Evolutionary conservation across 2,888 invertebrate species (phyloP).

Genomic region (Chymomyza procnemis): DNA sequence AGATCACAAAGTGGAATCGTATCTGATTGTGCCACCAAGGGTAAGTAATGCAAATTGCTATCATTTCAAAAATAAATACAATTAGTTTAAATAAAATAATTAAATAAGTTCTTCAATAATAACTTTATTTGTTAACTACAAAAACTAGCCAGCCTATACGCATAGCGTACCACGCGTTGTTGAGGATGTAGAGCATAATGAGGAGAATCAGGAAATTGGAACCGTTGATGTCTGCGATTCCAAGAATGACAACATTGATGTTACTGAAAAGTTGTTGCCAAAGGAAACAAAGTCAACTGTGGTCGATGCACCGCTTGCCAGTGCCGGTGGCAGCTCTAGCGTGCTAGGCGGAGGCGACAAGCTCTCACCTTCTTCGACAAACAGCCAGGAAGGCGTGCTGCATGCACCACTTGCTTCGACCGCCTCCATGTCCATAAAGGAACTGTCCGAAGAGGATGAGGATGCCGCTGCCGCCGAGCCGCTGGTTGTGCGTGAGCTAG

Average conservation of each 20-base stretch:
- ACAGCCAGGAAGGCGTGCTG: conserved; percentile 62
- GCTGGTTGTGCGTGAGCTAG: conserved; percentile 40
- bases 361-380: conserved; percentile 57
- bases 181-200: conserved; percentile 60
- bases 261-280: conserved; percentile 63
- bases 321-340: conserved; percentile 2
- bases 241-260: conserved; percentile 51
- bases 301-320: neutral
- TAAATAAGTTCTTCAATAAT: too few species aligned
- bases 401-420: conserved; percentile 59
- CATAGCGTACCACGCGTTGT: conserved; percentile 73
- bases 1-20: conserved; percentile 93
- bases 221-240: conserved; percentile 25
- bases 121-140: too few species aligned
- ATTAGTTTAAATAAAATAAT: too few species aligned
- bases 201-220: conserved; percentile 26
- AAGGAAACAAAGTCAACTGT: conserved; percentile 29
- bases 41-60: conserved; percentile 79
- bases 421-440: conserved; percentile 74
- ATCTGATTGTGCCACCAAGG: conserved; percentile 90
- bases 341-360: conserved; percentile 41
- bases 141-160: conserved; percentile 49
- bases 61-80: too few species aligned
- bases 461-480: conserved; percentile 49
- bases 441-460: conserved; percentile 71